phyloP scores from a whole-genome alignment of 2,113 vertebrate genomes.

The Salvelinus namaycush region DNA sequence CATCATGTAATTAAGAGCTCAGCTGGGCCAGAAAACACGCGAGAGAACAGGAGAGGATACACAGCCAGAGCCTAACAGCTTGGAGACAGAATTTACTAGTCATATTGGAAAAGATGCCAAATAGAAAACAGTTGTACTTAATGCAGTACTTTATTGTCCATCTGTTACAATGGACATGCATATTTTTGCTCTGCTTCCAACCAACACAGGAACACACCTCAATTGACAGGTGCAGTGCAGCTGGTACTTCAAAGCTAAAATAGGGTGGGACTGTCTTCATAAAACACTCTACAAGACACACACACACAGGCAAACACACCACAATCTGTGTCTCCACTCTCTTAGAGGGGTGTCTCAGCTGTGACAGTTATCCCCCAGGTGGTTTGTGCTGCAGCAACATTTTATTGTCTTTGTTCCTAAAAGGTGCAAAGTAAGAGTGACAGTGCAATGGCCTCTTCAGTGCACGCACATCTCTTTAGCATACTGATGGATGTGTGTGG shows the following conservation, averaged over 20 bases:
- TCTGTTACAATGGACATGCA: no score
- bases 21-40: constrained; percentile 78
- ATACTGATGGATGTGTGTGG: constrained; percentile 64
- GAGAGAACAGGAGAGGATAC: no score
- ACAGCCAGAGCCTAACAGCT: no score
- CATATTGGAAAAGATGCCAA: no score
- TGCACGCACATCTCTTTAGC: constrained; percentile 54
- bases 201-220: constrained; percentile 7
- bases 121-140: no score
- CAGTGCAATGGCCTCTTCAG: constrained; percentile 41
- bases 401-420: constrained; percentile 64
- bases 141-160: no score
- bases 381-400: constrained; percentile 57
- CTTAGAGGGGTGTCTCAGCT: constrained; percentile 34
- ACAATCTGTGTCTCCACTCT: constrained; percentile 29
- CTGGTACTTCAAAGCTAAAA: no score
- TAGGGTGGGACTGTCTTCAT: no score
- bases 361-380: constrained; percentile 65
- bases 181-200: neutral
- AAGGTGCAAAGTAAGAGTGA: constrained; percentile 66
- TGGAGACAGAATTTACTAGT: no score
- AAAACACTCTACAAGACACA: no score
- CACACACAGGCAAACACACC: no score
- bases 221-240: no score
- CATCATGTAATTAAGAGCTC: constrained; percentile 81